A percentile compares a stretch with the other conserved stretches of the same genome.
phyloP scores from a whole-genome alignment of 2,888 invertebrate species.

The Litoditis marina region DNA sequence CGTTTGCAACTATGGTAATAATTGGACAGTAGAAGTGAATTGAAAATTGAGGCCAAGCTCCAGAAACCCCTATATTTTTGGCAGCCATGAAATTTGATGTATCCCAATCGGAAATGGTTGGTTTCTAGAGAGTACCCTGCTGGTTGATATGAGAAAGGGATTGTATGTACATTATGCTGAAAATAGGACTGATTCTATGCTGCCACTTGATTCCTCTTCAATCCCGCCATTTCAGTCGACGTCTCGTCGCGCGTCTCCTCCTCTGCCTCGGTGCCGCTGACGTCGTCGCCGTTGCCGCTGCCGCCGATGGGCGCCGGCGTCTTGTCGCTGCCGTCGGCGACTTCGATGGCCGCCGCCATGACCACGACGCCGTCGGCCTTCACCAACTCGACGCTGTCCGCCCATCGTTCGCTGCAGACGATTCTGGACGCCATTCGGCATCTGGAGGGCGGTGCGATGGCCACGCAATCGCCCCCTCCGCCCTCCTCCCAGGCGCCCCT shows the following conservation, averaged over 20 bases:
- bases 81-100: too few relatives aligned
- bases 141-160: too few relatives aligned
- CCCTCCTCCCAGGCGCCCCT: slow-evolving; percentile 42
- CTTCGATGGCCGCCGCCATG: slow-evolving; percentile 7
- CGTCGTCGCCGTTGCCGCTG: background rate
- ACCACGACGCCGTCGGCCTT: slow-evolving; percentile 14
- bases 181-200: too few relatives aligned
- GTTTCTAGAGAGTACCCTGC: too few relatives aligned
- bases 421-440: slow-evolving; percentile 97
- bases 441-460: slow-evolving; percentile 75
- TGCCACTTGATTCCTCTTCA: too few relatives aligned
- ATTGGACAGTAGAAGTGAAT: too few relatives aligned
- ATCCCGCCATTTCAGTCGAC: slow-evolving; percentile 18
- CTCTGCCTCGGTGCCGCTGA: background rate
- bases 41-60: too few relatives aligned
- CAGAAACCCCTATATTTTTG: too few relatives aligned
- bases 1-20: too few relatives aligned
- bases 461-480: slow-evolving; percentile 28
- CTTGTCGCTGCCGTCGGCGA: slow-evolving; percentile 8
- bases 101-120: too few relatives aligned
- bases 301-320: background rate
- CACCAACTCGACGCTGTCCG: slow-evolving; percentile 10
- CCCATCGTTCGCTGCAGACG: slow-evolving; percentile 75
- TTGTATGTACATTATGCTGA: too few relatives aligned
- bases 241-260: slow-evolving; percentile 12